Conservation (phyloP, 1,140 invertebrate genomes). For the Rhopalosiphum padi region DNA sequence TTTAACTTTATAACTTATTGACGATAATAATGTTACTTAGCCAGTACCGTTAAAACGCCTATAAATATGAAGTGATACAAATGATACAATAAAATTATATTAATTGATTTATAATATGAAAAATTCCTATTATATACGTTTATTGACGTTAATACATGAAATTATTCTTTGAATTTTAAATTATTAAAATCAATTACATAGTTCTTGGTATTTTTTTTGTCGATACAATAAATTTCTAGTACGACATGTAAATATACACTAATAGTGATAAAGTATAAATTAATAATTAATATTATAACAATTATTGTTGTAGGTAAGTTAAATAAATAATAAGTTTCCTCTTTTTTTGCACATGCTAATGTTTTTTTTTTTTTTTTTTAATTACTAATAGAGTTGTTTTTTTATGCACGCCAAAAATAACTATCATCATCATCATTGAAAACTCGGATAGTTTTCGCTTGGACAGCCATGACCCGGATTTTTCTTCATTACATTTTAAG, state of each 20-base stretch:
- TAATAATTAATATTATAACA: not conserved
- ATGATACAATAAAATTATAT: not conserved
- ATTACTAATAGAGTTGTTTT: not conserved
- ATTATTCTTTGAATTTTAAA: not conserved
- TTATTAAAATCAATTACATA: not conserved
- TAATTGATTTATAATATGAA: not conserved
- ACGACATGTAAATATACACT: not conserved
- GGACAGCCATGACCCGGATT: conserved; percentile 23
- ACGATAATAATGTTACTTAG: not conserved
- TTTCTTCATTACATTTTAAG: conserved; percentile 19
- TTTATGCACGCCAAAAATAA: not conserved
- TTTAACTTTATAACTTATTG: not conserved
- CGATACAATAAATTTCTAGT: not conserved
- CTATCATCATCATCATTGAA: not conserved
- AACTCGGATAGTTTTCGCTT: not conserved
- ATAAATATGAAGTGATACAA: too few species aligned
- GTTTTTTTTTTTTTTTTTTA: not conserved
- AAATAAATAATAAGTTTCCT: not conserved
- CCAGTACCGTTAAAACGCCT: not conserved
- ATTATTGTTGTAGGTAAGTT: not conserved
- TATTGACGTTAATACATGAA: not conserved
- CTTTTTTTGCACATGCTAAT: not conserved
- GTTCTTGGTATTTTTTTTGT: not conserved
- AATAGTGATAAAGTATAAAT: not conserved
- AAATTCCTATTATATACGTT: too few species aligned